Base-by-base conservation (phyloP, 23 tunicate species). In the Oikopleura dioica region DNA sequence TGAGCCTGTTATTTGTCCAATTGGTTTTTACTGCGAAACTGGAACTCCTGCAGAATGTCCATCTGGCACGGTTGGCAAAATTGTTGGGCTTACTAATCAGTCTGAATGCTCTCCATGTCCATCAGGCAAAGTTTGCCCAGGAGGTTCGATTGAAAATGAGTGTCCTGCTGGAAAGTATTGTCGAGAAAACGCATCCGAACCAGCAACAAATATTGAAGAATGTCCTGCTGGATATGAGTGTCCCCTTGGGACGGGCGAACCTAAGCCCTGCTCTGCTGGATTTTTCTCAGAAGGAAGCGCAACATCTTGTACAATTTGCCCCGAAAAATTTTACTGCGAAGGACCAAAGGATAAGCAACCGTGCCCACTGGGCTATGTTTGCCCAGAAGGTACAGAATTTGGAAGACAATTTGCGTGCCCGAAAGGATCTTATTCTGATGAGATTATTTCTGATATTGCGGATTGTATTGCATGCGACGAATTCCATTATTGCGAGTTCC, bases 161-260 rank as follows among this genome's bases (percentile, higher is more conserved):
- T n/a, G n/a, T 63, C 72, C 72, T 2, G 72, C 29, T 12, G 72
- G 72, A 28, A 2, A 28, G 2, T 63, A 63, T 63, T 63, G 72
- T 28, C n/a, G n/a, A n/a, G n/a, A n/a, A n/a, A n/a, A n/a, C n/a
- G n/a, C n/a, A n/a, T n/a, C n/a, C n/a, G n/a, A n/a, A n/a, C n/a
- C n/a, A n/a, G n/a, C n/a, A n/a, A n/a, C n/a, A n/a, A 89, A 89
- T 50, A 38, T 91, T 12, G 81, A 77, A 36, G 77, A 76, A 35
- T 91, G 97, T 77, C 97, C 97, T 32, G 77, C 35, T 26, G 97
- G 97, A 24, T 91, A 83, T 76, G 84, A 82, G 82, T 91, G 97
- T 68, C 92, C 87, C 1, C 38, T 30, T 1, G 92, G 85, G 28
- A 91, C 97, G 79, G 96, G 96, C n/a, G n/a, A n/a, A n/a, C n/a